Percentiles rank a stretch among this genome's conserved stretches.
phyloP scores from a whole-genome alignment of 2,888 invertebrate genomes.

The Chrysolina oricalcia region DNA sequence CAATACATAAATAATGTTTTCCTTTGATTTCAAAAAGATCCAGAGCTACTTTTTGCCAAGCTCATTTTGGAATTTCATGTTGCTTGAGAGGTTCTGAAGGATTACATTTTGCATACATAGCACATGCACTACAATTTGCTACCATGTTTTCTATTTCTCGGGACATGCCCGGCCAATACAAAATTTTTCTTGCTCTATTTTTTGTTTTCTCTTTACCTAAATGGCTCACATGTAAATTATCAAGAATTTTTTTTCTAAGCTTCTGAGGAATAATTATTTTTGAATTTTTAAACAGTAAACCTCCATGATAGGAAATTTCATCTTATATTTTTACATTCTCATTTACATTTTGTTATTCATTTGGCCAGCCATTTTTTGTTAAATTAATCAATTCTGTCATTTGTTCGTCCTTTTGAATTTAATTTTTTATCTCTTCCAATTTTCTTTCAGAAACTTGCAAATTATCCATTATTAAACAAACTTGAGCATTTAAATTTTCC shows the following conservation, averaged over 20 bases:
- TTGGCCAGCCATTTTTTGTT: constrained; percentile 40
- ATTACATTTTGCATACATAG: not conserved
- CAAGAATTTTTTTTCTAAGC: no score
- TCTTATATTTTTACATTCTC: constrained; percentile 27
- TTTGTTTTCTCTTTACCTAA: not conserved
- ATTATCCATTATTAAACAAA: no score
- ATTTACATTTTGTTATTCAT: constrained; percentile 26
- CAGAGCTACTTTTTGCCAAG: no score
- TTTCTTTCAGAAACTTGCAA: not conserved
- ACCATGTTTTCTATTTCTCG: not conserved
- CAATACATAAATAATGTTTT: not conserved
- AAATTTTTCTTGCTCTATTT: not conserved
- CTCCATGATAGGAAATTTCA: no score
- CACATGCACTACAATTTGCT: not conserved
- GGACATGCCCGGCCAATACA: not conserved
- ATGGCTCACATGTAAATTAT: no score
- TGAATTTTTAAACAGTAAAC: no score
- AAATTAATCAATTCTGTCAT: constrained; percentile 28
- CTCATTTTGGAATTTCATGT: no score
- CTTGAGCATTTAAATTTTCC: no score
- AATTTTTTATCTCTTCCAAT: not conserved
- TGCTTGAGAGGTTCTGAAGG: no score
- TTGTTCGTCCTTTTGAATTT: constrained; percentile 20
- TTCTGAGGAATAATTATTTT: no score
- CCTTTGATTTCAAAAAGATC: no score